Conservation (phyloP, 2,888 invertebrate species). For the Protonemura montana region DNA sequence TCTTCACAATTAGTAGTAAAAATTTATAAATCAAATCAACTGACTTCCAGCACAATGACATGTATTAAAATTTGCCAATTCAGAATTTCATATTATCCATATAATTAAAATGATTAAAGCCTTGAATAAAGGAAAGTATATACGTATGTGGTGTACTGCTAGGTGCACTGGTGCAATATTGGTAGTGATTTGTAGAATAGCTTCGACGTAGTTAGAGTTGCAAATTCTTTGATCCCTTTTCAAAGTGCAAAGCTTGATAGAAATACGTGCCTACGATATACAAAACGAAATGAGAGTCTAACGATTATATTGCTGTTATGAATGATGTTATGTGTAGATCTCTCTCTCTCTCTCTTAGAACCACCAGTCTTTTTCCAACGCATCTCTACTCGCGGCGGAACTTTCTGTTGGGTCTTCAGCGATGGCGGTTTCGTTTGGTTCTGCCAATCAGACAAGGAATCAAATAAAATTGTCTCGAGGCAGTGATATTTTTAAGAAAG, state of each 20-base stretch:
- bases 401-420: background rate
- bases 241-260: background rate
- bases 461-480: background rate
- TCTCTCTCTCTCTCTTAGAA: background rate
- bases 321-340: background rate
- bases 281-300: background rate
- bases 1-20: background rate
- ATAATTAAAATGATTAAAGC: background rate
- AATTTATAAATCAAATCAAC: background rate
- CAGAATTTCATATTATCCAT: background rate
- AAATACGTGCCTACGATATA: background rate
- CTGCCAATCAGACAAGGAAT: background rate
- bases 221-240: background rate
- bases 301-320: background rate
- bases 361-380: background rate
- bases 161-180: background rate
- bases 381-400: background rate
- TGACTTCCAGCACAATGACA: background rate
- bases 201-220: background rate
- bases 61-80: background rate
- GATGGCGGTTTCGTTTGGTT: background rate
- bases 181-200: background rate
- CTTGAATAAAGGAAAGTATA: background rate
- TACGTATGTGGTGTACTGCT: background rate
- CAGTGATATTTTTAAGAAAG: slow-evolving; percentile 1